Evolutionary conservation across 2,888 invertebrate species (phyloP).

Genomic region (Parnassius mnemosyne): DNA sequence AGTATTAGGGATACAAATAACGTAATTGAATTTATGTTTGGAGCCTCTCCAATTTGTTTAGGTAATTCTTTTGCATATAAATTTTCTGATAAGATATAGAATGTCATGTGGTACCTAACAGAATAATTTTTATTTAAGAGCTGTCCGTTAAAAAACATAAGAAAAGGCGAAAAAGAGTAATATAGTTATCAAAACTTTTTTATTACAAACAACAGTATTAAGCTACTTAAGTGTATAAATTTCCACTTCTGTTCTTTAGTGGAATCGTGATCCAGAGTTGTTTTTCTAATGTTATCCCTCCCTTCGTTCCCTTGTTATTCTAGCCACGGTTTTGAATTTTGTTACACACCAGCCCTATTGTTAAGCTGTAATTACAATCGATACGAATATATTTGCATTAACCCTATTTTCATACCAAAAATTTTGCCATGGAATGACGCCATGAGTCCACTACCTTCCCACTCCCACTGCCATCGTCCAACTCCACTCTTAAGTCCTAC

Average conservation of each 20-base stretch:
- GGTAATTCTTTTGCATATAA: too few species aligned
- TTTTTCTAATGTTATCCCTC: conserved; percentile 42
- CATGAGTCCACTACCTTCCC: too few species aligned
- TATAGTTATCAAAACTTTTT: not conserved
- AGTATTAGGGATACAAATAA: not conserved
- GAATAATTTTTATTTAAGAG: too few species aligned
- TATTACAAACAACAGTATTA: conserved; percentile 3
- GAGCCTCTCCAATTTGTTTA: too few species aligned
- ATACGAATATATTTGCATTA: conserved; percentile 35
- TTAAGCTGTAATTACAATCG: conserved; percentile 55
- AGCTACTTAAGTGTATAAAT: conserved; percentile 12
- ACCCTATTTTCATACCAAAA: conserved; percentile 7
- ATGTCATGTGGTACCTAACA: too few species aligned
- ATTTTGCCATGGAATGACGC: not conserved
- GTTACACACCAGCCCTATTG: conserved; percentile 50
- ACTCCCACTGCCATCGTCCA: too few species aligned
- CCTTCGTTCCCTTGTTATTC: conserved; percentile 53
- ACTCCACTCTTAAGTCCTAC: too few species aligned
- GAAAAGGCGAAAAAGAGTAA: not conserved
- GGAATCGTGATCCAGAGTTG: conserved; percentile 33
- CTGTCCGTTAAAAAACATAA: not conserved
- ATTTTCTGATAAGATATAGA: too few species aligned
- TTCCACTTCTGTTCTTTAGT: conserved; percentile 16
- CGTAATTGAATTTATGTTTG: too few species aligned
- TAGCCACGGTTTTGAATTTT: conserved; percentile 52